Evolutionary conservation across 2,113 vertebrate species (phyloP), one percentile per base, ranked within the genome.

Genomic region (Shinisaurus crocodilurus): DNA sequence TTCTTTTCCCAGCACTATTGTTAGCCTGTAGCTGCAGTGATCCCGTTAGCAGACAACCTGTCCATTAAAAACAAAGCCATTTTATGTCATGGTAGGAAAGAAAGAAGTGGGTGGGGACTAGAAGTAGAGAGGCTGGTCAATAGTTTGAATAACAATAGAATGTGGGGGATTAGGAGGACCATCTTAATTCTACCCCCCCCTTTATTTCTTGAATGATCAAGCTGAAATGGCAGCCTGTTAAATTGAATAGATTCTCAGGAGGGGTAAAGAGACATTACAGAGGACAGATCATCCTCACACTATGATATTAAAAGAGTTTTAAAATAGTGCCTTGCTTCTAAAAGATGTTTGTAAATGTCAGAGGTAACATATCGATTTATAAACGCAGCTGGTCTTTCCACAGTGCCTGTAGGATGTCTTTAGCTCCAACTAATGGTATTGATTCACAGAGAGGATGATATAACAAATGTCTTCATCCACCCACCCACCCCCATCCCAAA

Each of bases 331-430:
- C 93, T 76, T 91, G 90, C 85, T 90, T 95, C 54, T 86, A 79
- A 91, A 95, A 70, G 27, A 45, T 88, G 67, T 87, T 93, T 90
- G 89, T 91, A 96, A 97, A 95, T 96, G 95, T 96, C 95, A 96
- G 90, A 92, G 70, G 90, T 92, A 97, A 92, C 83, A 16, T 93
- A 95, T 89, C 91, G 95, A 94, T 94, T 83, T 94, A 94, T 76
- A 89, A 94, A 87, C 79, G 81, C 54, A 90, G 90, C 72, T 90
- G 80, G 29, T 88, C 93, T 82, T 93, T 94, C 54, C 81, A 88
- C 81, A 77, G 27, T 48, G 91, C 5, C 57, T 87, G 87, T 29
- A 85, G 89, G 86, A 60, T 90, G 40, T 89, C 69, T 91, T 76
- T 92, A 85, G 69, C 69, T 94, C 92, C 92, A 92, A 92, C 83